Evolutionary conservation across 1,140 invertebrate genomes (phyloP), one percentile per base, ranked within the genome.

Genomic region (Brachionus calyciflorus): DNA sequence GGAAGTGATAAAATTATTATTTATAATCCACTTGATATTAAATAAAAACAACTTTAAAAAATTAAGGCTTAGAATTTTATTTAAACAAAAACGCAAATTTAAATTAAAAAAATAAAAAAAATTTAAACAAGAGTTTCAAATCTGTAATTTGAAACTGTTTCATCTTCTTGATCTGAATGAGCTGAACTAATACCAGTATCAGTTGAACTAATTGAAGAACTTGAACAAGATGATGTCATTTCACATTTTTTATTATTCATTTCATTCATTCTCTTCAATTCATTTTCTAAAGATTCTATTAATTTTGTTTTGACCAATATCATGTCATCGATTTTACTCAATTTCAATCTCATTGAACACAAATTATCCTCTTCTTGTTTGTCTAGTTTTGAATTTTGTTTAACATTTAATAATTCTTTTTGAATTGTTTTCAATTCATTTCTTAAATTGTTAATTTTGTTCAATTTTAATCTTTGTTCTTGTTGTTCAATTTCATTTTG

Each of bases 71-170:
- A n/a, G n/a, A n/a, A n/a, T n/a, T n/a, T n/a, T n/a, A n/a, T n/a
- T n/a, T n/a, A n/a, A n/a, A n/a, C n/a, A n/a, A n/a, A n/a, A 44
- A 51, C 10, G 30, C 26, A 14, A 17, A 24, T 28, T 28, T 28
- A 55, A 55, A 4, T 24, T 1, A 5, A 26, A 10, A 24, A 17
- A 60, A 60, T 30, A 49, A 17, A 17, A 49, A n/a, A 12, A 30
- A 17, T 40, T 46, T 65, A 65, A 44, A 65, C 60, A 65, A 65
- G 60, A 44, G 60, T 65, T 65, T 65, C 9, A 28, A 65, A 65
- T 7, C 40, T 5, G 14, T 14, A 65, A 19, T 55, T 55, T 55
- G n/a, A n/a, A n/a, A n/a, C n/a, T n/a, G 40, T 44, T 14, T 65
- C 40, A 12, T 65, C 60, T 46, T 46, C 44, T 5, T 10, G 2